Percentiles rank a stretch among this genome's conserved stretches.
Evolutionary conservation across 1,140 invertebrate genomes (phyloP).

Genomic region (Paraescarpia echinospica): DNA sequence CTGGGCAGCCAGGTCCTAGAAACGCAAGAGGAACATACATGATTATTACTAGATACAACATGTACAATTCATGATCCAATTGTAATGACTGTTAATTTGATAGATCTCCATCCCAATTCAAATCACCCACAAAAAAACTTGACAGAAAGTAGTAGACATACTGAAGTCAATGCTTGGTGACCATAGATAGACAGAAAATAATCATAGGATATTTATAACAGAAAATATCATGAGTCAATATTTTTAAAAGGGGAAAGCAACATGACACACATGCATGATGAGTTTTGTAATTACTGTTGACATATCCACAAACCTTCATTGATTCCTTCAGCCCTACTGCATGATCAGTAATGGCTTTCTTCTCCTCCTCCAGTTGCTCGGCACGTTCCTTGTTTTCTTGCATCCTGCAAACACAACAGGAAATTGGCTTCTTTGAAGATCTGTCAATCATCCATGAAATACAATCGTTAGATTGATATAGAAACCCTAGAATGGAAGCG

Average conservation of each 20-base stretch:
- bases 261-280: not conserved
- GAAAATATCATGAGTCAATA: not conserved
- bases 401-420: conserved; percentile 19
- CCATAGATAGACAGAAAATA: not conserved
- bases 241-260: conserved; percentile 3
- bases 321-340: conserved; percentile 25
- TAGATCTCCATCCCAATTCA: not conserved
- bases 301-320: conserved; percentile 19
- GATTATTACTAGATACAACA: not conserved
- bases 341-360: conserved; percentile 25
- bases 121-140: not conserved
- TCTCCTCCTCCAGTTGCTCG: conserved; percentile 26
- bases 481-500: not conserved
- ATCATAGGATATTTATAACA: not conserved
- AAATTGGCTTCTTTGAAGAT: not conserved
- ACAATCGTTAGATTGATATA: too few species aligned
- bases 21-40: too few species aligned
- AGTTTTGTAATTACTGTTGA: not conserved
- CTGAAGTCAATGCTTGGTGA: not conserved
- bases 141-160: not conserved
- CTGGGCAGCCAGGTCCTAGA: conserved; percentile 42
- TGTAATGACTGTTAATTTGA: not conserved
- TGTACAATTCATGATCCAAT: not conserved
- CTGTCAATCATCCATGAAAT: not conserved
- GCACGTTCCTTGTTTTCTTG: conserved; percentile 21